Conservation (phyloP, 1,140 invertebrate species). For the Trichogramma pretiosum region DNA sequence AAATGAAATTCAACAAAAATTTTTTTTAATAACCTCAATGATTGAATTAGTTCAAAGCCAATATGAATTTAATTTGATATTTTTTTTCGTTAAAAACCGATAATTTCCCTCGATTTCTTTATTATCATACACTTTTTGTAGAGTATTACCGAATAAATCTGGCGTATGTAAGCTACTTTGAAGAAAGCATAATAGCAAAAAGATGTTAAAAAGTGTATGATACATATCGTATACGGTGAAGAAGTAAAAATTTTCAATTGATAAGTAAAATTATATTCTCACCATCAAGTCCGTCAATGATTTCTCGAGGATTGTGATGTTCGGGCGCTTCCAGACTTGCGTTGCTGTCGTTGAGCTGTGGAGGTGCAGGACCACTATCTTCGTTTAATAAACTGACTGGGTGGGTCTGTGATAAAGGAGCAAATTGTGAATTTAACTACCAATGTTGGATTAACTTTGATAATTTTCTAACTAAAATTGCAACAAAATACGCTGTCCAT, state of each 20-base stretch:
- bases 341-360: constrained; percentile 37
- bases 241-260: too few species aligned
- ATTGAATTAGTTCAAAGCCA: too few species aligned
- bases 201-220: constrained; percentile 23
- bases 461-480: too few species aligned
- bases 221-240: constrained; percentile 19
- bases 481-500: too few species aligned
- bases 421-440: constrained; percentile 6
- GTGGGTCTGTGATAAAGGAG: constrained; percentile 36
- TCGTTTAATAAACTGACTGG: constrained; percentile 37
- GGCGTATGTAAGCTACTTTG: not conserved
- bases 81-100: too few species aligned
- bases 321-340: constrained; percentile 40
- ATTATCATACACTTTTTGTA: constrained; percentile 32
- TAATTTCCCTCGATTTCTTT: constrained; percentile 41
- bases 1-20: too few species aligned
- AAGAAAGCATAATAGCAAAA: not conserved
- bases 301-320: constrained; percentile 43
- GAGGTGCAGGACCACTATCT: constrained; percentile 34
- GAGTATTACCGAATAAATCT: not conserved
- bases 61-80: too few species aligned
- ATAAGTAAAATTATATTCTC: constrained; percentile 28
- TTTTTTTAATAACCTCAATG: too few species aligned
- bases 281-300: constrained; percentile 46
- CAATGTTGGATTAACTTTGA: too few species aligned